These are phyloP conservation scores for Prunella fulvescens DNA, from an alignment of 2,113 vertebrate species.

Conservation along the genomic window DNA sequence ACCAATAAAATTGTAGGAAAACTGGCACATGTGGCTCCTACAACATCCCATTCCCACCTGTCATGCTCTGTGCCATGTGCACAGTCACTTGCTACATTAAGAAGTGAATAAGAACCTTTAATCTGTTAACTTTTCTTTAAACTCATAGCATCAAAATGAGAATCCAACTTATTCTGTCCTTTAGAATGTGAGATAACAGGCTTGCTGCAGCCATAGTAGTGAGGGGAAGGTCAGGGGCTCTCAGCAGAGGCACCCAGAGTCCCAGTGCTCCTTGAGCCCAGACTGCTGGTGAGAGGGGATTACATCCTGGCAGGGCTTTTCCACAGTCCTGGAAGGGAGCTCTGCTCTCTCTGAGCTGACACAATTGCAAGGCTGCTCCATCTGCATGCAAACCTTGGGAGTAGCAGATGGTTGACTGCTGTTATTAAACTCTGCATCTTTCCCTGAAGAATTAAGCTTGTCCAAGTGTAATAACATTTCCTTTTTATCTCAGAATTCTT, in stretches of 20 bases:
- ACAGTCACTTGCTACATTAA: not conserved
- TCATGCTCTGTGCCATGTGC: fast-evolving
- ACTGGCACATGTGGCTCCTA: fast-evolving
- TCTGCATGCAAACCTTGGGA: slow-evolving; percentile 4
- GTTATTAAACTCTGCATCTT: slow-evolving; percentile 24
- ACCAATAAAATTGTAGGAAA: not conserved
- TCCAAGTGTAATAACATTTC: slow-evolving; percentile 25
- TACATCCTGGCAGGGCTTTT: not conserved
- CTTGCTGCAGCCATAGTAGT: not conserved
- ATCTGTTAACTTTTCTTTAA: not conserved
- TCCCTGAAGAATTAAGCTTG: slow-evolving; percentile 45
- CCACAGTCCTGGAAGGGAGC: not conserved
- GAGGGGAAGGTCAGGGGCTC: not conserved
- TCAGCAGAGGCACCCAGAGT: not conserved
- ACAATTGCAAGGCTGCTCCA: not conserved
- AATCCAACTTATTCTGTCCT: not conserved
- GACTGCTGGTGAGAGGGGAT: not conserved
- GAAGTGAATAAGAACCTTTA: not conserved
- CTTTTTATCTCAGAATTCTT: slow-evolving; percentile 22
- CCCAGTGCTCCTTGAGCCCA: not conserved
- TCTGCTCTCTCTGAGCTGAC: not conserved
- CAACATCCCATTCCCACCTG: not conserved
- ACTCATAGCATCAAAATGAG: not conserved
- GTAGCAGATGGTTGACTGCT: slow-evolving; percentile 38
- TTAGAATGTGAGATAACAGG: not conserved